These are phyloP conservation scores for Oncorhynchus tshawytscha DNA, from an alignment of 2,113 vertebrate genomes.

Conservation along the genomic window DNA sequence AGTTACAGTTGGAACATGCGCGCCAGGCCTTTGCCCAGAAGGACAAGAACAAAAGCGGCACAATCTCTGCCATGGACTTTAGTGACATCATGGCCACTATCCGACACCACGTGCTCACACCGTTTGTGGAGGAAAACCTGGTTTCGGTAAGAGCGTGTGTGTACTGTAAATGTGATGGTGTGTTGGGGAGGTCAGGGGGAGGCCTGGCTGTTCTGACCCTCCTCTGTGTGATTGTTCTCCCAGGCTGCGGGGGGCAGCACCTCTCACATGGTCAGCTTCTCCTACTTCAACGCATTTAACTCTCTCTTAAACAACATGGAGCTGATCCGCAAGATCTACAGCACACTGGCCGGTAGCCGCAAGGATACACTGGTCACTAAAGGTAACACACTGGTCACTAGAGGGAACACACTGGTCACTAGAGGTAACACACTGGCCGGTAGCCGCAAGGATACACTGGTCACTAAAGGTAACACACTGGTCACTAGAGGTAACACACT, in stretches of 20 bases:
- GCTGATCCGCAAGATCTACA: conserved; percentile 96
- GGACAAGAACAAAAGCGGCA: conserved; percentile 91
- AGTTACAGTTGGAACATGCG: conserved; percentile 93
- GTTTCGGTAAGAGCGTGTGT: conserved; percentile 84
- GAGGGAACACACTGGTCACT: conserved; percentile 86
- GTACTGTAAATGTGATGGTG: too few species aligned
- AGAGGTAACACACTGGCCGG: conserved; percentile 89
- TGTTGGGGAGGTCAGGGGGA: too few species aligned
- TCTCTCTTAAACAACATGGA: conserved; percentile 98
- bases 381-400: conserved; percentile 80
- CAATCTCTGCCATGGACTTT: conserved; percentile 93
- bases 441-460: too few species aligned
- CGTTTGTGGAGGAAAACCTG: conserved; percentile 97
- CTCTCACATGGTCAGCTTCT: conserved; percentile 98
- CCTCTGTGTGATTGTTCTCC: conserved; percentile 18
- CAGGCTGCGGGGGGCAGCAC: conserved; percentile 92
- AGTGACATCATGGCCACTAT: conserved; percentile 96
- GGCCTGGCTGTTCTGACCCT: conserved; percentile 57
- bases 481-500: conserved; percentile 96
- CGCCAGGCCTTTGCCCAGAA: conserved; percentile 94
- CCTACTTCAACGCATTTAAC: conserved; percentile 98
- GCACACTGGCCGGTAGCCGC: conserved; percentile 88
- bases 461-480: conserved; percentile 43
- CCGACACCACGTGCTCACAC: conserved; percentile 92
- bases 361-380: conserved; percentile 93